These are phyloP conservation scores for Adelges cooleyi DNA, from an alignment of 1,140 invertebrate genomes.

Conservation along the genomic window DNA sequence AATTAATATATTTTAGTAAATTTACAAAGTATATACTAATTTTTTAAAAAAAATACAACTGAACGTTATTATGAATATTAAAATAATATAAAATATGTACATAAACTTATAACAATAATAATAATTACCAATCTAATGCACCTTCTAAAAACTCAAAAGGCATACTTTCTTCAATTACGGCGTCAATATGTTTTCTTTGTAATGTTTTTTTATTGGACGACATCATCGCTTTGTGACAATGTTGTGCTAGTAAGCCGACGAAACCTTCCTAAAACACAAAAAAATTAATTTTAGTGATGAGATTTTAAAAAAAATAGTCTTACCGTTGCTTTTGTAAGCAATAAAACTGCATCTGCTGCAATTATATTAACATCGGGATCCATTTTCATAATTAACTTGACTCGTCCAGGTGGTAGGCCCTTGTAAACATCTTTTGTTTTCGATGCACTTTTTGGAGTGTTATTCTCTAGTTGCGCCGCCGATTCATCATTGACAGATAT, in stretches of 20 bases:
- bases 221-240: constrained; percentile 7
- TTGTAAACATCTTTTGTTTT: constrained; percentile 2
- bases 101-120: not conserved
- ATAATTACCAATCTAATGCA: constrained; percentile 21
- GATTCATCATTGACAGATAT: not conserved
- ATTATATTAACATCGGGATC: constrained; percentile 30
- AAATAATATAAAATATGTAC: not conserved
- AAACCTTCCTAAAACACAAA: not conserved
- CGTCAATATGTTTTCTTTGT: constrained; percentile 18
- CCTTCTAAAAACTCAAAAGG: constrained; percentile 28
- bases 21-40: no score
- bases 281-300: no score
- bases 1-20: no score
- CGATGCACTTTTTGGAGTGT: not conserved
- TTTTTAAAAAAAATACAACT: no score
- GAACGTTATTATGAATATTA: not conserved
- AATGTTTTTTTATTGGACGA: constrained; percentile 25
- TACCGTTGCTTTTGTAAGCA: constrained; percentile 29
- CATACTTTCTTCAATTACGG: constrained; percentile 8
- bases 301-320: not conserved
- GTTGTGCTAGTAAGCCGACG: not conserved
- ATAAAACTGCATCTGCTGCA: constrained; percentile 1
- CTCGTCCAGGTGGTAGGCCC: constrained; percentile 19
- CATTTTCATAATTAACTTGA: constrained; percentile 30
- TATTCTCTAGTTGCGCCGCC: not conserved